phyloP scores from a whole-genome alignment of 1,140 invertebrate genomes.

The Drosophila nannoptera region DNA sequence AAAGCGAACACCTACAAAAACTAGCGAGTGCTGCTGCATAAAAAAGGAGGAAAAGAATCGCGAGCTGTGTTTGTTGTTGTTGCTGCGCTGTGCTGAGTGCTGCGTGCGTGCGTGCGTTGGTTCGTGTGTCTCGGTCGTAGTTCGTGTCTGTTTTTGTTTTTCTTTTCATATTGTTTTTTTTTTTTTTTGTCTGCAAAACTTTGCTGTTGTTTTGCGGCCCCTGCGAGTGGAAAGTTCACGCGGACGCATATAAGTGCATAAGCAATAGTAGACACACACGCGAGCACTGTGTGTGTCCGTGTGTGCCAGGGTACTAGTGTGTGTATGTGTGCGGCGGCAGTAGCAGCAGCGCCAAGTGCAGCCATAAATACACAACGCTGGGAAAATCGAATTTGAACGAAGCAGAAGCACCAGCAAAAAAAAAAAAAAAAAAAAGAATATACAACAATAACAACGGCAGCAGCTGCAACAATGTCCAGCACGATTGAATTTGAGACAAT shows the following conservation, averaged over 20 bases:
- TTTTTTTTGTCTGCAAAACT: conserved; percentile 30
- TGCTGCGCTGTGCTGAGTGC: conserved; percentile 22
- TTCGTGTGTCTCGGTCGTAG: conserved; percentile 39
- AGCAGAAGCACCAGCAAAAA: conserved; percentile 5
- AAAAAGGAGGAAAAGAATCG: conserved; percentile 32
- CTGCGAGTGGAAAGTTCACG: conserved; percentile 48
- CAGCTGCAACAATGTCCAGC: conserved; percentile 52
- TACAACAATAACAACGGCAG: not conserved
- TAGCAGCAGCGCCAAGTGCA: conserved; percentile 32
- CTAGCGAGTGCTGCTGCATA: conserved; percentile 29
- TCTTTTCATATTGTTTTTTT: conserved; percentile 39
- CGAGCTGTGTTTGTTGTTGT: conserved; percentile 29
- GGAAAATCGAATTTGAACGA: conserved; percentile 39
- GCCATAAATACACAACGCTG: conserved; percentile 45
- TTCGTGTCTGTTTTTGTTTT: conserved; percentile 32
- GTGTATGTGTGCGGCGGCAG: conserved; percentile 40
- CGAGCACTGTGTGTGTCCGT: conserved; percentile 27
- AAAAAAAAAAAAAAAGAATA: not conserved
- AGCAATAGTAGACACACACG: conserved; percentile 36
- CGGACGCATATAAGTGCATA: conserved; percentile 42
- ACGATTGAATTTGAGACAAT: conserved; percentile 78
- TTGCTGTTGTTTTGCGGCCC: conserved; percentile 33
- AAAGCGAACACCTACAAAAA: conserved; percentile 26
- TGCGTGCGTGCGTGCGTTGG: conserved; percentile 33
- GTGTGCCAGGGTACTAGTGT: conserved; percentile 17